Conservation (phyloP, 2,113 vertebrate species). For the Cochlearius cochlearius region DNA sequence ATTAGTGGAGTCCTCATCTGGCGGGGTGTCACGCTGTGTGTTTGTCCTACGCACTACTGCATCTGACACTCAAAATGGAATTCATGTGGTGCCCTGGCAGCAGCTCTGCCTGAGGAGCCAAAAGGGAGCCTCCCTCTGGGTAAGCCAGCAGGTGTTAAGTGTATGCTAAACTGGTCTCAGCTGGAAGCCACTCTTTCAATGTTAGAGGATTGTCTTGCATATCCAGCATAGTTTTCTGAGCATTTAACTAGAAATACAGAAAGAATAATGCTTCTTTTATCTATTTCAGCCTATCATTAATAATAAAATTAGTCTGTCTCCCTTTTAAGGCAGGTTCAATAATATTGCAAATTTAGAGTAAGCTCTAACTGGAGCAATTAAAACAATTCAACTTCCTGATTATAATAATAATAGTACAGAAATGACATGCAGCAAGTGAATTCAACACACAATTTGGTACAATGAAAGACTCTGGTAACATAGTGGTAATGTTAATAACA, state of each 20-base stretch:
- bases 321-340: neutral
- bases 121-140: neutral
- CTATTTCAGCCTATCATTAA: neutral
- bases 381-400: neutral
- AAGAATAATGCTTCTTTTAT: slow-evolving; percentile 23
- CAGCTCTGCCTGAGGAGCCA: neutral
- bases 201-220: neutral
- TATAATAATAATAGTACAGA: neutral
- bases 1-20: neutral
- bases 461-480: neutral
- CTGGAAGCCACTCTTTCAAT: slow-evolving; percentile 14
- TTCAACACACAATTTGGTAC: neutral
- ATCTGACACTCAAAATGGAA: neutral
- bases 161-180: slow-evolving; percentile 3
- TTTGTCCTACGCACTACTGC: neutral
- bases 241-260: neutral
- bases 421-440: neutral
- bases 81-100: slow-evolving; percentile 10
- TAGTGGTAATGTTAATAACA: neutral
- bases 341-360: neutral
- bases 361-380: slow-evolving; percentile 1
- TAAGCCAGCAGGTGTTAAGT: slow-evolving; percentile 11
- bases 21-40: neutral
- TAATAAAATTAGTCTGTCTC: slow-evolving; percentile 16
- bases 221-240: neutral